These are phyloP conservation scores for Phrynosoma platyrhinos DNA, from an alignment of 2,113 vertebrate genomes.

Conservation along the genomic window DNA sequence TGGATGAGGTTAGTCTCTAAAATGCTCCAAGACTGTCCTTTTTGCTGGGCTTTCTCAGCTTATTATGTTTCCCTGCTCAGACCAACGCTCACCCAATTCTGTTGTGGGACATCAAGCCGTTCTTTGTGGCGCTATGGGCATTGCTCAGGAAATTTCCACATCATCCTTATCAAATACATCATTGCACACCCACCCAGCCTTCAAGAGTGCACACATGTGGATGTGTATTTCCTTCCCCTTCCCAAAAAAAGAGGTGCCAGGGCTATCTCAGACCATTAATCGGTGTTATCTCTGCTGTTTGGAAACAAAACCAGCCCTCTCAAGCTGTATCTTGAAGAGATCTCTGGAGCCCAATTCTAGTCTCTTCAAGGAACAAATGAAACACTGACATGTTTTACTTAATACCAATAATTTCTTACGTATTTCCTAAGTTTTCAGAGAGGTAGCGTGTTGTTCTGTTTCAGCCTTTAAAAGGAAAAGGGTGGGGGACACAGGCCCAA, in stretches of 20 bases:
- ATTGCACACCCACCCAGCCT: background rate
- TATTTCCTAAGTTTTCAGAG: too few species aligned
- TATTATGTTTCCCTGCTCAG: background rate
- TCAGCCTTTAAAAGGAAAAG: too few species aligned
- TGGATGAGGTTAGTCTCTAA: background rate
- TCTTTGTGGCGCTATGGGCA: background rate
- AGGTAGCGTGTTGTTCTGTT: too few species aligned
- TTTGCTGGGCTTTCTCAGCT: background rate
- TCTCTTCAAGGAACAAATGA: background rate
- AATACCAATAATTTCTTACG: too few species aligned
- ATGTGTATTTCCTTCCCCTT: too few species aligned
- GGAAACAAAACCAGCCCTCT: background rate
- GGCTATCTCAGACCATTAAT: background rate
- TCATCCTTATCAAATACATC: background rate
- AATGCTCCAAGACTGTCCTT: background rate
- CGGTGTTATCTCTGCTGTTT: background rate
- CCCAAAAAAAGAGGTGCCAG: too few species aligned
- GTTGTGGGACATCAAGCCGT: background rate
- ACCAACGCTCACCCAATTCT: background rate
- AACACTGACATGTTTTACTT: background rate
- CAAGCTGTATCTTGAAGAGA: background rate
- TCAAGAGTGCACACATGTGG: background rate
- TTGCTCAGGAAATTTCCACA: constrained; percentile 19
- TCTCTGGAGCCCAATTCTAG: background rate
- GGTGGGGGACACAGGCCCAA: too few species aligned